Conservation (phyloP, 2,113 vertebrate species). For the Brachirus orientalis region DNA sequence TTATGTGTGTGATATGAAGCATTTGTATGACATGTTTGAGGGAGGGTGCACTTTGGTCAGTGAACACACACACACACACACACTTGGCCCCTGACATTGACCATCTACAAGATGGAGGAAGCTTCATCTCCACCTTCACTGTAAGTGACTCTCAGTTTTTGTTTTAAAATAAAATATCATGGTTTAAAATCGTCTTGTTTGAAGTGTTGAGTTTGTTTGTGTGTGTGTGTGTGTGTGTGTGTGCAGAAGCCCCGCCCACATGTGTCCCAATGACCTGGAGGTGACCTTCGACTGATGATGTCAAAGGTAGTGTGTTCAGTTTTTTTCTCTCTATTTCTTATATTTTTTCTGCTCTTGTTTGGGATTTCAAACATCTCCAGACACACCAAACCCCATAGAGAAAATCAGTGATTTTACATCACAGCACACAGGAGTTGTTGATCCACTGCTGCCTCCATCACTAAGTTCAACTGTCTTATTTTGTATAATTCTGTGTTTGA, state of each 20-base stretch:
- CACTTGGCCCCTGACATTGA: no score
- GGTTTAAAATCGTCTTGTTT: neutral
- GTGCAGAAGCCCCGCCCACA: neutral
- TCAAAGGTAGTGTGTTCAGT: neutral
- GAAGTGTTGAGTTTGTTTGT: neutral
- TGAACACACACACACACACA: slow-evolving; percentile 20
- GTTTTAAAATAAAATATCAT: neutral
- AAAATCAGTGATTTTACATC: no score
- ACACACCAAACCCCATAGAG: no score
- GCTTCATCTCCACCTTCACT: neutral
- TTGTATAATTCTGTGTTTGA: no score
- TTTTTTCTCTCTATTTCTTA: neutral
- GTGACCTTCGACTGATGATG: neutral
- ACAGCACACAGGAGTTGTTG: no score
- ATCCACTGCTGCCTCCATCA: no score
- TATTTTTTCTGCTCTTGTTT: no score
- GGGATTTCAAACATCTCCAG: no score
- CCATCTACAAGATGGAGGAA: no score
- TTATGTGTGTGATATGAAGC: neutral
- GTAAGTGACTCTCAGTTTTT: slow-evolving; percentile 16
- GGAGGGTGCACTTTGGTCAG: slow-evolving; percentile 58
- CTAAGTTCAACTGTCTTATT: no score
- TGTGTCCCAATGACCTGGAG: slow-evolving; percentile 3
- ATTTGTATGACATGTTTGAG: neutral
- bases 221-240: neutral